Percentiles rank a stretch among this genome's conserved stretches.
phyloP scores from a whole-genome alignment of 2,888 invertebrate species.

The Archaeoteleia sp. region DNA sequence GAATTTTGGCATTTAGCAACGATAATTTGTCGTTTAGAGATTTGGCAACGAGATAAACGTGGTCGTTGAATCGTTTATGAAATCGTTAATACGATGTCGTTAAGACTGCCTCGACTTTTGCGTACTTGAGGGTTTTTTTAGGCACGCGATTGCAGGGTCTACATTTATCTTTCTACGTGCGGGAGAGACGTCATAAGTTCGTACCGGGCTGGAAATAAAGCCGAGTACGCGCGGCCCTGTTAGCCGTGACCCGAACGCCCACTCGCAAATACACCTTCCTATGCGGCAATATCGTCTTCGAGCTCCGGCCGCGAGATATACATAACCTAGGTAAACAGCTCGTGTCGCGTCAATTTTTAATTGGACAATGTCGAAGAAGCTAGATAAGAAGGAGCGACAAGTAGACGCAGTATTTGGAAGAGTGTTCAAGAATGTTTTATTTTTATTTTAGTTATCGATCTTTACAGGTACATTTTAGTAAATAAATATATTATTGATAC shows the following conservation, averaged over 20 bases:
- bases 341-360: constrained; percentile 27
- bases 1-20: no score
- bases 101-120: constrained; percentile 8
- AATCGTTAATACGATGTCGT: constrained; percentile 16
- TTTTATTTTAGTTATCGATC: no score
- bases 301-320: constrained; percentile 18
- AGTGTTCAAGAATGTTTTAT: no score
- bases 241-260: constrained; percentile 60
- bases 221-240: constrained; percentile 53
- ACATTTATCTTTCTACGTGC: constrained; percentile 12
- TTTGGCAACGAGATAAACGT: constrained; percentile 13
- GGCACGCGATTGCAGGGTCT: constrained; percentile 7
- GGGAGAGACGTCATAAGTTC: constrained; percentile 21
- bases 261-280: constrained; percentile 50
- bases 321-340: constrained; percentile 22
- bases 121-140: constrained; percentile 16
- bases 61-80: constrained; percentile 12
- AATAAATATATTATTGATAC: no score
- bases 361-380: no score
- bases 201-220: constrained; percentile 4
- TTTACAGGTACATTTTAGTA: no score
- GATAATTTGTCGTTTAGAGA: no score
- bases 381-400: no score
- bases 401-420: no score
- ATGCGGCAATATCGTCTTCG: constrained; percentile 31